Evolutionary conservation across 2,113 vertebrate species (phyloP).

Genomic region (Rhinichthys klamathensis): DNA sequence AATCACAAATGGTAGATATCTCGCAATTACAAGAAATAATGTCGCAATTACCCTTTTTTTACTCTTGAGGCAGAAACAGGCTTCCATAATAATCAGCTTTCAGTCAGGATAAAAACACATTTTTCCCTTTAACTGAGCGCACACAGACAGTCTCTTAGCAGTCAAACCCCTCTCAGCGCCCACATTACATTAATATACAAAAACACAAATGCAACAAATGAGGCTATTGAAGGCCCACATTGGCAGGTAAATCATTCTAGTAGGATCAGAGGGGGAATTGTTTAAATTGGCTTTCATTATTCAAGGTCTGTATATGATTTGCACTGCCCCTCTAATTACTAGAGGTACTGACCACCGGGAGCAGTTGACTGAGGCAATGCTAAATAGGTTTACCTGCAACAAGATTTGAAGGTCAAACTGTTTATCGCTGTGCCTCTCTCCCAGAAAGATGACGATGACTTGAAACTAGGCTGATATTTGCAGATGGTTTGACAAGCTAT

Average conservation of each 20-base stretch:
- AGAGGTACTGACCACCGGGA: constrained; percentile 54
- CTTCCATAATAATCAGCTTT: constrained; percentile 3
- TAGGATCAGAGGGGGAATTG: constrained; percentile 49
- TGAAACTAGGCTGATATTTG: neutral
- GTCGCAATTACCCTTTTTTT: neutral
- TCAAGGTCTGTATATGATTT: constrained; percentile 51
- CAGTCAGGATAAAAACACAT: neutral
- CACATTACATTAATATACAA: constrained; percentile 40
- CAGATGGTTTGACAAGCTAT: neutral
- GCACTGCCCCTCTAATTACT: constrained; percentile 47
- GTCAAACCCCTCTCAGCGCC: constrained; percentile 28
- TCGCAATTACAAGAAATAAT: neutral
- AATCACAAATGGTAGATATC: neutral
- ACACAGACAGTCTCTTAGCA: constrained; percentile 25
- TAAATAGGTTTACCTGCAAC: constrained; percentile 54
- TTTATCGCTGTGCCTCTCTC: constrained; percentile 10
- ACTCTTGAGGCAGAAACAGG: neutral
- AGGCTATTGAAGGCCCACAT: constrained; percentile 46
- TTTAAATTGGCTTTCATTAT: constrained; percentile 54
- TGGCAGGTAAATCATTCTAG: constrained; percentile 55
- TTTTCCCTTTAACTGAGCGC: neutral
- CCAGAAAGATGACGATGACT: neutral
- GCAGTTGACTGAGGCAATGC: constrained; percentile 48
- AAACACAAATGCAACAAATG: constrained; percentile 34
- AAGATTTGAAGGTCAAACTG: constrained; percentile 49